Percentiles rank a stretch among this genome's conserved stretches.
Evolutionary conservation across 2,797 vertebrate genomes (phyloP).

Genomic region (Melanotaenia pygmaea): DNA sequence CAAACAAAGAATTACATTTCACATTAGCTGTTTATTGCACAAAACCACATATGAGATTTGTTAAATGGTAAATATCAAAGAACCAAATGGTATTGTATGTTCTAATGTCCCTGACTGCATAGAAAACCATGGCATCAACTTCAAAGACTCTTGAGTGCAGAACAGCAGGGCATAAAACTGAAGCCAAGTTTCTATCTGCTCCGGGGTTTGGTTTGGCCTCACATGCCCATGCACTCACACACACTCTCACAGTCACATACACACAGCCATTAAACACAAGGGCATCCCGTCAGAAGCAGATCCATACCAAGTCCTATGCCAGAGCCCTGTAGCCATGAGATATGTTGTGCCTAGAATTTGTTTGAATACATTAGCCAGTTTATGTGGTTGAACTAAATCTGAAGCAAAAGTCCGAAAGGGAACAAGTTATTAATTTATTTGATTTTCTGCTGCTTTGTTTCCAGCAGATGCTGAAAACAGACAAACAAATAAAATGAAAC

Average conservation of each 20-base stretch:
- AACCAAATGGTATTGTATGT: constrained; percentile 8
- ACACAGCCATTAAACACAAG: constrained; percentile 34
- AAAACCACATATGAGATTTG: not conserved
- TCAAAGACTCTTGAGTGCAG: constrained; percentile 41
- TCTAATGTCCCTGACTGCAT: constrained; percentile 27
- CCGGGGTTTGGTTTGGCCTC: constrained; percentile 32
- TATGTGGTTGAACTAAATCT: constrained; percentile 41
- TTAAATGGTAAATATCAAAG: constrained; percentile 21
- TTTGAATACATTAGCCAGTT: constrained; percentile 55
- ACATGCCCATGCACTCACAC: constrained; percentile 24
- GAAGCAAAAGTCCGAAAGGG: constrained; percentile 41
- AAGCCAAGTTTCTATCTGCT: constrained; percentile 58
- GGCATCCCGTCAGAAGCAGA: constrained; percentile 66
- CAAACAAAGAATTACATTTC: not conserved
- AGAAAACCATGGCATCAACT: constrained; percentile 14
- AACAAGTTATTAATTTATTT: constrained; percentile 44
- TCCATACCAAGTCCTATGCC: constrained; percentile 63
- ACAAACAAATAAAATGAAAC: not conserved
- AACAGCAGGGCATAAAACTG: constrained; percentile 36
- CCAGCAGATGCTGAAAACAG: not conserved
- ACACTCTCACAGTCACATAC: not conserved
- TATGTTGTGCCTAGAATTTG: constrained; percentile 43
- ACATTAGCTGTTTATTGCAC: not conserved
- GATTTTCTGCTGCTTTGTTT: constrained; percentile 28
- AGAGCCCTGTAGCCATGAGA: constrained; percentile 59